phyloP scores from a whole-genome alignment of 2,113 vertebrate species.

The Corythoichthys intestinalis region DNA sequence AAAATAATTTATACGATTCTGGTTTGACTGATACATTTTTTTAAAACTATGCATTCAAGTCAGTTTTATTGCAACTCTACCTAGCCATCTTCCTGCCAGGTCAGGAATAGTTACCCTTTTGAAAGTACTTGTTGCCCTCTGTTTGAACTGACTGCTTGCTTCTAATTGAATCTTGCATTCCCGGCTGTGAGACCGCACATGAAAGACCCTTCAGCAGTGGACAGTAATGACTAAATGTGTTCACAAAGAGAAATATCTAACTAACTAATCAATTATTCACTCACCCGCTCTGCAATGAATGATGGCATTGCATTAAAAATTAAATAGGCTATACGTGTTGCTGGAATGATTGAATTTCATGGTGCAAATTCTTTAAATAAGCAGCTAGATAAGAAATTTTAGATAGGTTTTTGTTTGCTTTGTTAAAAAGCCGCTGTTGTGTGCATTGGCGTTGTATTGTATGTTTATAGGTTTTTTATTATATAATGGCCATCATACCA shows the following conservation, averaged over 20 bases:
- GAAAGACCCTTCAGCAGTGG: conserved; percentile 35
- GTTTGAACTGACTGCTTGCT: conserved; percentile 40
- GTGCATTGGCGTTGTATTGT: no score
- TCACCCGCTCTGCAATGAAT: conserved; percentile 10
- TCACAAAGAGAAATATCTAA: conserved; percentile 43
- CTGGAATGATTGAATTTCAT: conserved; percentile 25
- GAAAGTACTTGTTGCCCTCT: conserved; percentile 34
- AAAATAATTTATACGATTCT: conserved; percentile 38
- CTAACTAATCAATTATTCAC: conserved; percentile 52
- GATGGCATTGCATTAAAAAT: conserved; percentile 7
- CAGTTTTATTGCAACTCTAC: conserved; percentile 23
- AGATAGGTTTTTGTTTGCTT: no score
- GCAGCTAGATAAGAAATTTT: not conserved
- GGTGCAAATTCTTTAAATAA: not conserved
- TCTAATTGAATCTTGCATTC: conserved; percentile 36
- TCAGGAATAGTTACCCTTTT: conserved; percentile 39
- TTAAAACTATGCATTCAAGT: conserved; percentile 33
- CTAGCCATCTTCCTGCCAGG: conserved; percentile 32
- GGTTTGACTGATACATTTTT: conserved; percentile 4
- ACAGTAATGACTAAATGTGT: conserved; percentile 34
- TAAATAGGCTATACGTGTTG: not conserved
- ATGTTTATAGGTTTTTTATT: no score
- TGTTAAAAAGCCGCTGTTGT: no score
- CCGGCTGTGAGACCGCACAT: conserved; percentile 24
- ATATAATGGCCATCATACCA: no score